These are phyloP conservation scores for Yponomeuta cagnagella DNA, from an alignment of 2,888 invertebrate genomes.

Conservation along the genomic window DNA sequence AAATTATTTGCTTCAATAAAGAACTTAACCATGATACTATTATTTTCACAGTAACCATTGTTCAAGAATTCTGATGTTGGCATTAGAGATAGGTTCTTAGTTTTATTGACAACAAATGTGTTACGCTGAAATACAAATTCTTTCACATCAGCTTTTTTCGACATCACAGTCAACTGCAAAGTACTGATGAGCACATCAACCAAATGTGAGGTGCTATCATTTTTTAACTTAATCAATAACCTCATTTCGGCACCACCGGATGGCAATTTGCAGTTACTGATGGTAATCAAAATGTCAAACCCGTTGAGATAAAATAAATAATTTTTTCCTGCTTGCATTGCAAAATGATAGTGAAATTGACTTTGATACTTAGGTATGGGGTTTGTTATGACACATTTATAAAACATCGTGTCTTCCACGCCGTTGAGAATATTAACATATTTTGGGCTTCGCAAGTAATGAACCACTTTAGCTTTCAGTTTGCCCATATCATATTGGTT, in stretches of 20 bases:
- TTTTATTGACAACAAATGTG: background rate
- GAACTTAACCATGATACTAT: background rate
- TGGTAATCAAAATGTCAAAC: too few species aligned
- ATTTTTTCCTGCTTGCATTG: background rate
- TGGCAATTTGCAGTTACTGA: too few species aligned
- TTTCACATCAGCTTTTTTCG: background rate
- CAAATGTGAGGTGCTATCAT: background rate
- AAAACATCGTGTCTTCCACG: background rate
- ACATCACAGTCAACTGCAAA: background rate
- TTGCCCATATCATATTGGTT: background rate
- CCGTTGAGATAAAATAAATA: too few species aligned
- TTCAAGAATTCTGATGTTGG: background rate
- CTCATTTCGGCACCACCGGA: too few species aligned
- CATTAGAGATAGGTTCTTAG: background rate
- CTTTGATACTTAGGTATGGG: background rate
- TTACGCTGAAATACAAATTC: background rate
- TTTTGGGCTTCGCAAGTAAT: background rate
- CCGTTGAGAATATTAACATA: background rate
- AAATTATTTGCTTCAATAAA: background rate
- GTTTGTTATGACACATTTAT: slow-evolving; percentile 1
- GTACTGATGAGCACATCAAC: background rate
- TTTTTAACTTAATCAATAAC: background rate
- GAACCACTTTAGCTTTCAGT: background rate
- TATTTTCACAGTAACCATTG: background rate
- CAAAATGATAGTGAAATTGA: background rate